phyloP scores from a whole-genome alignment of 2,113 vertebrate genomes.

The Heliornis fulica region DNA sequence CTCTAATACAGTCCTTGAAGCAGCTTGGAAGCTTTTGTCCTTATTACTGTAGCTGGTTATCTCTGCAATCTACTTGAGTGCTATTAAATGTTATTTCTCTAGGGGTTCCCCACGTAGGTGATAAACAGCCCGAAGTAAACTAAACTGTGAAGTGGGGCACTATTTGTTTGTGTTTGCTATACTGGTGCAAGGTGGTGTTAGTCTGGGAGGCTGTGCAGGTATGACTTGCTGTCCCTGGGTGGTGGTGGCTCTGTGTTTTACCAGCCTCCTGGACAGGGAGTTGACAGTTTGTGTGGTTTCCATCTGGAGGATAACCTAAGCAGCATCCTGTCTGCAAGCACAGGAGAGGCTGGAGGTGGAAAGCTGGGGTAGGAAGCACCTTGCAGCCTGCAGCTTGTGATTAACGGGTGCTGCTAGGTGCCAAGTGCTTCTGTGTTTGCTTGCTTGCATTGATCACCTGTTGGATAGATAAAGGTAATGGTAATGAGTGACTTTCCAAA shows the following conservation, averaged over 20 bases:
- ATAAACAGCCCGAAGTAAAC: slow-evolving; percentile 40
- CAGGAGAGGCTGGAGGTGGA: not conserved
- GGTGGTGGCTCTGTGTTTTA: not conserved
- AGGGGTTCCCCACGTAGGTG: not conserved
- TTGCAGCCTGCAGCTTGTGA: not conserved
- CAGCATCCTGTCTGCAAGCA: not conserved
- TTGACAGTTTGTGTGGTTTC: not conserved
- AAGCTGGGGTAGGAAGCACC: not conserved
- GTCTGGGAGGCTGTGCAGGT: not conserved
- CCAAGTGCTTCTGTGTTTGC: not conserved
- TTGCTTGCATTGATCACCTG: slow-evolving; percentile 19
- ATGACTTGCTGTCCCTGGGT: fast-evolving
- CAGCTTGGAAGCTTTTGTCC: slow-evolving; percentile 26
- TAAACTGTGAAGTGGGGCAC: not conserved
- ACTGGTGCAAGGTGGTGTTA: not conserved
- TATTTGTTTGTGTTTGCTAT: not conserved
- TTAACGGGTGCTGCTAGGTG: not conserved
- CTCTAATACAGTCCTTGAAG: not conserved
- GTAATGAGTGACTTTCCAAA: not conserved
- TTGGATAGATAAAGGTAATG: slow-evolving; percentile 3
- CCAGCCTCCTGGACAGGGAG: not conserved
- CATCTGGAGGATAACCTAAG: not conserved
- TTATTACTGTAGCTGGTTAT: slow-evolving; percentile 14
- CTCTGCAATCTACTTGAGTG: slow-evolving; percentile 26
- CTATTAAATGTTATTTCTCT: slow-evolving; percentile 20